phyloP scores from a whole-genome alignment of 2,113 vertebrate species.

The Astatotilapia flaviijosephi region DNA sequence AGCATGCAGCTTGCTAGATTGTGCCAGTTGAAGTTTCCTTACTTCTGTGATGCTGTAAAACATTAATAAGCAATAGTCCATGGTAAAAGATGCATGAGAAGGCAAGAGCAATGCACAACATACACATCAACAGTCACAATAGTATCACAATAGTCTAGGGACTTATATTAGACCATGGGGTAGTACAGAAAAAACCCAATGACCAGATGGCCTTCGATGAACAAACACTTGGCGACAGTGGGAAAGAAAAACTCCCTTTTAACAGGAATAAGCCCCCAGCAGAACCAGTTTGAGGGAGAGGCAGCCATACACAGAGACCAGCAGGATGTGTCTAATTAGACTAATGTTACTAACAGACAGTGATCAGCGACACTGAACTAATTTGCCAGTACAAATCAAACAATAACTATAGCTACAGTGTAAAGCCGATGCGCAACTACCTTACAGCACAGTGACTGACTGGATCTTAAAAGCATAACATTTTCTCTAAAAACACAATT shows the following conservation, averaged over 20 bases:
- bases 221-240: not conserved
- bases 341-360: not conserved
- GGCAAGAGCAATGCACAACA: not conserved
- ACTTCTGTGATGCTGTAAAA: not conserved
- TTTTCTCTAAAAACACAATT: not conserved
- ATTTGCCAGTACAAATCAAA: not conserved
- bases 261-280: not conserved
- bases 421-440: rapidly evolving
- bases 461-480: not conserved
- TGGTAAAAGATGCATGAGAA: not conserved
- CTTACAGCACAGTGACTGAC: not conserved
- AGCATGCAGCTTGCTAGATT: not conserved
- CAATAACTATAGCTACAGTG: not conserved
- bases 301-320: not conserved
- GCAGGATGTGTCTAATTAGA: not conserved
- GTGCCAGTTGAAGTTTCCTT: not conserved
- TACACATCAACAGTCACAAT: not conserved
- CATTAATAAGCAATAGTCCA: rapidly evolving
- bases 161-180: rapidly evolving
- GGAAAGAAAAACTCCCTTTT: not conserved
- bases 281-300: rapidly evolving
- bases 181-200: not conserved
- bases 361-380: not conserved
- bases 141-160: not conserved
- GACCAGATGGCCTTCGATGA: not conserved